These are phyloP conservation scores for Apaloderma vittatum DNA, from an alignment of 2,113 vertebrate species.

Conservation along the genomic window DNA sequence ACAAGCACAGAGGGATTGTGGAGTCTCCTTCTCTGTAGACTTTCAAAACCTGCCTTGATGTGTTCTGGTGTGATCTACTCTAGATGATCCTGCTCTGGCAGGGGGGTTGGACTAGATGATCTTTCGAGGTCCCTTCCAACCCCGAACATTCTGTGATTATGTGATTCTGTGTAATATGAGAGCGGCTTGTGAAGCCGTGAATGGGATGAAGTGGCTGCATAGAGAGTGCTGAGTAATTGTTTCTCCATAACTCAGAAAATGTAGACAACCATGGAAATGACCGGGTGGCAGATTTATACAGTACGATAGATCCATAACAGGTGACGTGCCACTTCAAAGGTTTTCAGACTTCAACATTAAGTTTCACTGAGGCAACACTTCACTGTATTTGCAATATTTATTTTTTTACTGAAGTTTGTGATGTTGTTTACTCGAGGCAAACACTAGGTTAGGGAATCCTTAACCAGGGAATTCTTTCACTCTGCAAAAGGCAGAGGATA, in stretches of 20 bases:
- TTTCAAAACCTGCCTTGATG: too few species aligned
- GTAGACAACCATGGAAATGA: not conserved
- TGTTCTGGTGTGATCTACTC: too few species aligned
- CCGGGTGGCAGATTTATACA: not conserved
- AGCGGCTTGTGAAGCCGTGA: not conserved
- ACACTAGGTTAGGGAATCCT: not conserved
- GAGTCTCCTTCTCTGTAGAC: too few species aligned
- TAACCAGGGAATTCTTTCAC: not conserved
- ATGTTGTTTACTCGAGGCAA: not conserved
- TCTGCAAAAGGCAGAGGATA: not conserved
- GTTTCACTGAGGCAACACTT: not conserved
- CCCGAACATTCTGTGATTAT: too few species aligned
- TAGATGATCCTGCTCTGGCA: too few species aligned
- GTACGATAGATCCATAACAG: not conserved
- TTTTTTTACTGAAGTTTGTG: not conserved
- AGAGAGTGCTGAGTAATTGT: not conserved
- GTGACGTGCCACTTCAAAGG: not conserved
- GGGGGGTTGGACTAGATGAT: too few species aligned
- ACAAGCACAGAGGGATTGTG: too few species aligned
- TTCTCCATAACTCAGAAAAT: not conserved
- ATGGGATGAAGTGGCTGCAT: rapidly evolving
- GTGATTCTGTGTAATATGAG: not conserved
- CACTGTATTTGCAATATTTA: not conserved
- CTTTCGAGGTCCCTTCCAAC: too few species aligned
- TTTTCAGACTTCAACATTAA: not conserved